A percentile compares a stretch with the other conserved stretches of the same genome.
These are phyloP conservation scores for Myathropa florea DNA, from an alignment of 2,888 invertebrate genomes.

Conservation along the genomic window DNA sequence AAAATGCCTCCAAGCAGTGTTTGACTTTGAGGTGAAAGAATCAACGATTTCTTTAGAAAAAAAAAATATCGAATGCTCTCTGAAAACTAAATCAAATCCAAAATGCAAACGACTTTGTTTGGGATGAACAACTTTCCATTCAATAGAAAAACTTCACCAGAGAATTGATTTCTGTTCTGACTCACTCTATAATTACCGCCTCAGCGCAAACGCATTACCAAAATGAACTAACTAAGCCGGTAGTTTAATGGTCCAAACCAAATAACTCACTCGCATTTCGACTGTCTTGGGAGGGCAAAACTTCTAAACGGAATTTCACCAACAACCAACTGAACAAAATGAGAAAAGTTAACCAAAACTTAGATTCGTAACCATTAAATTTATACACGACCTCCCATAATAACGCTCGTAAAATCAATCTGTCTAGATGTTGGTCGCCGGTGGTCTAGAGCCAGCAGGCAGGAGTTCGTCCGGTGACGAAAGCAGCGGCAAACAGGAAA, in stretches of 20 bases:
- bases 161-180: too few species aligned
- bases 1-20: too few species aligned
- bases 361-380: conserved; percentile 33
- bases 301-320: conserved; percentile 15
- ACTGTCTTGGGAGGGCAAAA: background rate
- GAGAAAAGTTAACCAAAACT: conserved; percentile 42
- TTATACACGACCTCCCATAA: conserved; percentile 25
- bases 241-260: background rate
- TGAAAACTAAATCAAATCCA: too few species aligned
- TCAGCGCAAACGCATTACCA: too few species aligned
- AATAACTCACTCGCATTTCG: background rate
- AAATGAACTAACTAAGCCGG: background rate
- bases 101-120: too few species aligned
- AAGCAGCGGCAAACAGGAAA: background rate
- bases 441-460: background rate
- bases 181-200: too few species aligned
- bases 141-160: too few species aligned
- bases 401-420: conserved; percentile 53
- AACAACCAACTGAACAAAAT: conserved; percentile 6
- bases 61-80: too few species aligned
- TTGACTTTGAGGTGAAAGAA: too few species aligned
- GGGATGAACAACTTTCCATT: too few species aligned
- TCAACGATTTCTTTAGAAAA: too few species aligned
- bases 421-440: background rate
- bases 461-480: background rate